Percentiles rank a stretch among this genome's conserved stretches.
Conservation (phyloP, 2,113 vertebrate genomes). For the Ictalurus punctatus region DNA sequence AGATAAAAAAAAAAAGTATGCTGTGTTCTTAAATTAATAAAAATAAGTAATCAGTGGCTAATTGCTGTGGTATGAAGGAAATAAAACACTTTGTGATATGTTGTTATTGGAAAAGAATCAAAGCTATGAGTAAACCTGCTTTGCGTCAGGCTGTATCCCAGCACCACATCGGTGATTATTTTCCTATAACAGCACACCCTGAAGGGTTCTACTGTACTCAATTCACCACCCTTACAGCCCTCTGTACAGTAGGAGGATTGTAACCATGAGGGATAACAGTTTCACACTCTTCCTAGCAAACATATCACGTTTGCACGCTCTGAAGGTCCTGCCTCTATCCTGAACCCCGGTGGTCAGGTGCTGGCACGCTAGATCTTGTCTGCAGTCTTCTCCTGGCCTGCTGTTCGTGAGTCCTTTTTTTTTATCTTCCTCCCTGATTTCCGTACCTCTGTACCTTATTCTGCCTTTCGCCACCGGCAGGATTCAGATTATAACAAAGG, state of each 20-base stretch:
- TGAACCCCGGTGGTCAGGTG: conserved; percentile 22
- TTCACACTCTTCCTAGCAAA: conserved; percentile 16
- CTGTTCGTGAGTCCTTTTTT: background rate
- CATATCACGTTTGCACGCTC: background rate
- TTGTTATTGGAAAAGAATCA: background rate
- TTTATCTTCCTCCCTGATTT: conserved; percentile 3
- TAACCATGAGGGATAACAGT: background rate
- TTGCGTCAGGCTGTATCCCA: background rate
- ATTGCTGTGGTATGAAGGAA: background rate
- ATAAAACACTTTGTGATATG: background rate
- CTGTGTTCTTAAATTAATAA: background rate
- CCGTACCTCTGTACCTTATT: conserved; percentile 58
- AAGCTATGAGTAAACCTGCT: background rate
- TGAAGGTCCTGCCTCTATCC: background rate
- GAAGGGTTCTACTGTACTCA: background rate
- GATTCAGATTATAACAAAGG: conserved; percentile 68
- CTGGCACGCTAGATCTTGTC: conserved; percentile 15
- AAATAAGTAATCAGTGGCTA: background rate
- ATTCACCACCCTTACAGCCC: background rate
- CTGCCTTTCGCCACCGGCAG: conserved; percentile 61
- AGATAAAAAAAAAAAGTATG: background rate
- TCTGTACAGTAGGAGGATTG: conserved; percentile 12
- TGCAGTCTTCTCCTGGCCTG: conserved; percentile 6
- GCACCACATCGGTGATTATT: background rate
- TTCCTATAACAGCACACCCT: background rate